A percentile compares a stretch with the other conserved stretches of the same genome.
These are phyloP conservation scores for Brachionichthys hirsutus DNA, from an alignment of 2,113 vertebrate genomes.

Conservation along the genomic window DNA sequence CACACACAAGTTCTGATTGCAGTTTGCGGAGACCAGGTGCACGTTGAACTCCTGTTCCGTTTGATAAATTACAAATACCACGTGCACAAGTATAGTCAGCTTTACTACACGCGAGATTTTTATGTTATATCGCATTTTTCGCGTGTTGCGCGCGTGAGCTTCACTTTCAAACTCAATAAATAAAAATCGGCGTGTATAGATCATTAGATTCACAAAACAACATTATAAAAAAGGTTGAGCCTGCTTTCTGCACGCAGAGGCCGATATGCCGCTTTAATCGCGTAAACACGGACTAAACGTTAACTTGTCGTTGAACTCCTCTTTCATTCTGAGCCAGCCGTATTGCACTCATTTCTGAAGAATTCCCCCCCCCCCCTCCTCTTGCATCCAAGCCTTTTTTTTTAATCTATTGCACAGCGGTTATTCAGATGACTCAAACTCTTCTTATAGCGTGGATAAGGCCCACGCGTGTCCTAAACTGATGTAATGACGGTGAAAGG, in stretches of 20 bases:
- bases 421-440: conserved; percentile 45
- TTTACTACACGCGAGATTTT: too few relatives aligned
- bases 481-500: conserved; percentile 83
- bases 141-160: too few relatives aligned
- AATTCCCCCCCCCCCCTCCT: conserved; percentile 7
- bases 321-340: conserved; percentile 30
- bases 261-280: too few relatives aligned
- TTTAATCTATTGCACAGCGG: conserved; percentile 48
- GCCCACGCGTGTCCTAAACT: conserved; percentile 81
- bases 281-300: too few relatives aligned
- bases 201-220: too few relatives aligned
- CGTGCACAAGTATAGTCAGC: too few relatives aligned
- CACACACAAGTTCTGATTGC: too few relatives aligned
- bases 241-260: too few relatives aligned
- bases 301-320: neutral
- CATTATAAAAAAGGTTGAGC: too few relatives aligned
- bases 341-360: conserved; percentile 4
- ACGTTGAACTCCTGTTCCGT: neutral
- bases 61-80: neutral
- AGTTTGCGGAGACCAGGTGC: neutral
- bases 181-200: too few relatives aligned
- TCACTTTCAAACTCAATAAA: too few relatives aligned
- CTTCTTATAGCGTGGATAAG: conserved; percentile 65
- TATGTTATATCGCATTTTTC: too few relatives aligned
- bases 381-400: conserved; percentile 2